These are phyloP conservation scores for Illadopsis cleaveri DNA, from an alignment of 2,113 vertebrate genomes.

Conservation along the genomic window DNA sequence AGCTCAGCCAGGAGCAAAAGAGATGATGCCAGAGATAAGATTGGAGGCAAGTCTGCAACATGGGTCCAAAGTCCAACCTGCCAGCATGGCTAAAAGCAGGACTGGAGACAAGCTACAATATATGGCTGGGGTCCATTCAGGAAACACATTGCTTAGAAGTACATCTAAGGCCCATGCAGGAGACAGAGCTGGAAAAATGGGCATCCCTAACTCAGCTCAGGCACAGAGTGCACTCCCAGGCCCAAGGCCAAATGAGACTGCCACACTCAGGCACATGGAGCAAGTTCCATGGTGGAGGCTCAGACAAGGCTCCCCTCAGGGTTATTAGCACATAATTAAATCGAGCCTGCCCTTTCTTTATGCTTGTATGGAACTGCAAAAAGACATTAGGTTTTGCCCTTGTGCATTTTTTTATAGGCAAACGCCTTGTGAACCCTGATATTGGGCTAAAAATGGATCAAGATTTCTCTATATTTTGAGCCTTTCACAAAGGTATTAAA, in stretches of 20 bases:
- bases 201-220: neutral
- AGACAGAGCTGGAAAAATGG: accelerated
- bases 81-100: neutral
- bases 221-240: neutral
- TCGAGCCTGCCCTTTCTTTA: neutral
- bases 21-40: too few relatives aligned
- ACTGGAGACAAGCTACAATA: neutral
- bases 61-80: neutral
- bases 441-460: neutral
- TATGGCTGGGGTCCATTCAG: neutral
- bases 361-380: neutral
- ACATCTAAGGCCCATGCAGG: accelerated
- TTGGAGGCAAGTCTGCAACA: neutral
- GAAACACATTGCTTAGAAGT: accelerated
- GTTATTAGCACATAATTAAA: neutral
- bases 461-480: neutral
- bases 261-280: accelerated
- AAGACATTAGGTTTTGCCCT: neutral
- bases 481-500: neutral
- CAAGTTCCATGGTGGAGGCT: neutral
- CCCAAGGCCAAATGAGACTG: neutral
- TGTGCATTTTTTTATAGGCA: neutral
- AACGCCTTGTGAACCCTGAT: neutral
- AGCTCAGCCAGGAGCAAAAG: neutral
- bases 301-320: neutral